Base-by-base conservation (phyloP, 2,888 invertebrate species). In the Podabrus alpinus region DNA sequence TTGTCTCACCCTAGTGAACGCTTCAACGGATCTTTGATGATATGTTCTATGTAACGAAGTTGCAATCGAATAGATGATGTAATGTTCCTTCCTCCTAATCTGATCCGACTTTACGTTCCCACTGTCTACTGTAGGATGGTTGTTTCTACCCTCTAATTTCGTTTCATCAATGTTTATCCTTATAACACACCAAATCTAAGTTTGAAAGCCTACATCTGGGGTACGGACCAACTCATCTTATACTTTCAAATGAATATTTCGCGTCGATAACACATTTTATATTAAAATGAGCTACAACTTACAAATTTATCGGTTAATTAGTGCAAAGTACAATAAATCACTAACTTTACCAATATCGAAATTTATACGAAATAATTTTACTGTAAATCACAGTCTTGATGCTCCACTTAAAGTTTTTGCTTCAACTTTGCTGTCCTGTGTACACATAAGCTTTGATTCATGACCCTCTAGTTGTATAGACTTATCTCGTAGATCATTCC, bases 401-500 rank as follows among this genome's bases (percentile, higher is more conserved):
- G 67, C 24, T 29, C 21, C 67, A 69, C 66, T 73, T 69, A 16
- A 45, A 66, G 70, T 74, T 74, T 74, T 70, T 81, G 81, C 77
- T 67, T 62, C 73, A 69, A 74, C 79, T 77, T 80, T 78, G 74
- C 77, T 77, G 79, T 77, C 80, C 72, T 74, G 71, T 77, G 80
- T 80, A 81, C 81, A 81, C 81, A 81, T 80, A 79, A 81, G 80
- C 79, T 81, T 80, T 82, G 82, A 82, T 82, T 82, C 82, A 82
- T 79, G 79, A 77, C 76, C 78, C 79, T 79, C 77, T 79, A 78
- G 79, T 76, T 78, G 77, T 62, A 59, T 66, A 68, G 74, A 79
- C 75, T 80, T 80, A 73, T 73, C 75, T 76, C 80, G 76, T 79
- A 79, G 76, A 80, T 80, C 79, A 78, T 76, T 78, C 75, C 70